Base-by-base conservation (phyloP, 2,888 invertebrate genomes). In the Ellobium chinense region DNA sequence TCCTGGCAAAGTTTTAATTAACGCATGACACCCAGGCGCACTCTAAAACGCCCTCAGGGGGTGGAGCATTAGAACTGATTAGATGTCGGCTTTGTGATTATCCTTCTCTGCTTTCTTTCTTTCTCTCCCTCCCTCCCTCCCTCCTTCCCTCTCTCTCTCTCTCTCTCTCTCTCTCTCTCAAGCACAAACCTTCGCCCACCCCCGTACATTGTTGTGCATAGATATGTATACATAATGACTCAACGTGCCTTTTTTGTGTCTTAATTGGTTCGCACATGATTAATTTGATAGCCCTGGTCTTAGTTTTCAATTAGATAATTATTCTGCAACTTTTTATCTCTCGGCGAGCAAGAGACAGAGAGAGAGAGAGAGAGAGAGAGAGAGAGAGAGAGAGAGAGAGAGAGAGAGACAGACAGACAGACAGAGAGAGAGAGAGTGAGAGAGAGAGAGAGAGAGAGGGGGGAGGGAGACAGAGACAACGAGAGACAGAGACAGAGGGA, bases 101-200 rank as follows among this genome's bases (percentile, higher is more conserved):
- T n/a, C n/a, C n/a, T n/a, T n/a, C 54, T 14, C 31, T 9, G 2
- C 31, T 68, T 36, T 68, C 68, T 68, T 54, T 21, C 46, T 12
- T 27, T 31, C 62, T 27, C 36, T 14, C 60, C 18, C 68, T 36
- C 68, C 21, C 68, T 36, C 68, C 21, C 68, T 36, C 68, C 36
- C 68, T 68, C 68, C 36, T 36, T 68, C 68, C 36, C 68, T 68
- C 37, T 31, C 68, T 68, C 68, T 68, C 68, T 68, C 68, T 68
- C 68, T 68, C 68, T 68, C 68, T 36, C 68, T 36, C 68, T 36
- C 68, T 36, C 9, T 12, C 46, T 12, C 46, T 12, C 46, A 46
- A 7, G 18, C 68, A 29, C 14, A 60, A 7, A 60, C n/a, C 5
- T 24, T 7, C 27, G n/a, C 60, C 7, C 5, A 60, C n/a, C 12